Evolutionary conservation across 2,888 invertebrate genomes (phyloP).

Genomic region (Tenthredo distinguenda): DNA sequence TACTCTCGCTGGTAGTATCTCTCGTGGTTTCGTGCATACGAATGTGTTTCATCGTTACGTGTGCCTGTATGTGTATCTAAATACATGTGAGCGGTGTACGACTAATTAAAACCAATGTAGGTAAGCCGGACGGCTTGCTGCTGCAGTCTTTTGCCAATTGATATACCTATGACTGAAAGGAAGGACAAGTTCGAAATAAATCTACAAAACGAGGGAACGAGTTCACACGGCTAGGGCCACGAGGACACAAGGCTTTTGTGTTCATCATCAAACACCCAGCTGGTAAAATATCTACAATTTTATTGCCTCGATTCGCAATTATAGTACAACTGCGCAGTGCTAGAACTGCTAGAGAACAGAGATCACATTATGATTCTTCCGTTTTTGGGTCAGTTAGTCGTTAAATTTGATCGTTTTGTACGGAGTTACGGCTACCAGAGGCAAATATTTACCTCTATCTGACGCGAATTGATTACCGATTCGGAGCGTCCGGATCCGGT

Average conservation of each 20-base stretch:
- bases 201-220: constrained; percentile 26
- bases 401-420: background rate
- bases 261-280: background rate
- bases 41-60: background rate
- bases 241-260: background rate
- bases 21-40: background rate
- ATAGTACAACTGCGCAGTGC: background rate
- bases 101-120: constrained; percentile 66
- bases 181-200: constrained; percentile 59
- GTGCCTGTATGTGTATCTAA: background rate
- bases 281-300: background rate
- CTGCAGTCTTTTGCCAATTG: constrained; percentile 58
- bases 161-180: constrained; percentile 58
- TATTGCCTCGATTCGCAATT: background rate
- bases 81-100: constrained; percentile 22
- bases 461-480: constrained; percentile 26
- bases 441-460: constrained; percentile 27
- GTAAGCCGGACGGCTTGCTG: background rate
- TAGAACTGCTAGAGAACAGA: background rate
- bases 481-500: constrained; percentile 11
- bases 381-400: constrained; percentile 13
- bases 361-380: background rate
- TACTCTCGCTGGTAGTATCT: background rate
- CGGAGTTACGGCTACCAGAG: background rate
- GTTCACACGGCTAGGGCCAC: background rate